phyloP scores from a whole-genome alignment of 2,113 vertebrate species.

The Antechinus stuartii region DNA sequence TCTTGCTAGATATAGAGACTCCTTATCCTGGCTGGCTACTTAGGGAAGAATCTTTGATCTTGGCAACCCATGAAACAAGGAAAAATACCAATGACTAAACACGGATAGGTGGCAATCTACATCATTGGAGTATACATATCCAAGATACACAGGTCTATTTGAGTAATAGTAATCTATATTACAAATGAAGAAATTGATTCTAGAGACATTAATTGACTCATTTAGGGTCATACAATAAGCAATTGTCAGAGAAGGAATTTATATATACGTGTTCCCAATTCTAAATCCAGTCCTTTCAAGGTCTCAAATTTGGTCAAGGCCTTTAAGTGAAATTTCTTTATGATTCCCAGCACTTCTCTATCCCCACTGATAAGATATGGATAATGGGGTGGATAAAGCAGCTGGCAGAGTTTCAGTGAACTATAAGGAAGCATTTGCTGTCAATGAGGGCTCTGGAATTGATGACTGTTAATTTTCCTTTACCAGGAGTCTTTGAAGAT shows the following conservation, averaged over 20 bases:
- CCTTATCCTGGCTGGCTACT: too few relatives aligned
- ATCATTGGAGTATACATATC: background rate
- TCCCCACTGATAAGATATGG: background rate
- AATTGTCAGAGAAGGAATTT: background rate
- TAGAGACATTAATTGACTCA: background rate
- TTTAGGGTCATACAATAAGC: background rate
- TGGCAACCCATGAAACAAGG: background rate
- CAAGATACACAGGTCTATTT: background rate
- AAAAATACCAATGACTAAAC: background rate
- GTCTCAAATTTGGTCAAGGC: background rate
- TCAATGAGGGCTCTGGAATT: background rate
- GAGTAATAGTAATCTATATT: background rate
- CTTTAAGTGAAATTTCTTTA: background rate
- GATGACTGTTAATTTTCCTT: background rate
- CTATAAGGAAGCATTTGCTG: constrained; percentile 5
- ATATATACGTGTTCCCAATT: background rate
- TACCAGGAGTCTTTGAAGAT: background rate
- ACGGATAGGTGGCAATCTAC: background rate
- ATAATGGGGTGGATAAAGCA: background rate
- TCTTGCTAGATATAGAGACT: background rate
- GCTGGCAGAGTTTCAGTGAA: background rate
- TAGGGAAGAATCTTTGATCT: background rate
- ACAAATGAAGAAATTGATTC: background rate
- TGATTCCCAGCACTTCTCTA: background rate
- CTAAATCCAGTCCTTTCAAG: background rate